phyloP scores from a whole-genome alignment of 2,113 vertebrate species.

The Eublepharis macularius region DNA sequence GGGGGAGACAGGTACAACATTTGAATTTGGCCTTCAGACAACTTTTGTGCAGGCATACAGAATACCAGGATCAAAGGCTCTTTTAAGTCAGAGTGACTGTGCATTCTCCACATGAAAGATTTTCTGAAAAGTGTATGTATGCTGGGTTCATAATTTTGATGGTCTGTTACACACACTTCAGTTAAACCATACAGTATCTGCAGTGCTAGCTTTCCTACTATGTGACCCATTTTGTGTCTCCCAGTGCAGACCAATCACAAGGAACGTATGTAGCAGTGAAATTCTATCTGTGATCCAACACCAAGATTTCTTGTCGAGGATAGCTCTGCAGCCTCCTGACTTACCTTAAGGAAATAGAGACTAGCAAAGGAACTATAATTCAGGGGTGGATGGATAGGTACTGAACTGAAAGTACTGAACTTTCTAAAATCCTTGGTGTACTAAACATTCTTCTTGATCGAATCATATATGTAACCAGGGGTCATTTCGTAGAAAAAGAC shows the following conservation, averaged over 20 bases:
- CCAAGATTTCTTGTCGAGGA: neutral
- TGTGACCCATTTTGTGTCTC: neutral
- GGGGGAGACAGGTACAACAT: neutral
- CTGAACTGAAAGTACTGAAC: neutral
- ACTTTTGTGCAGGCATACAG: neutral
- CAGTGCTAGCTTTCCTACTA: neutral
- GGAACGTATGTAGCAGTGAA: neutral
- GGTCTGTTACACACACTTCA: neutral
- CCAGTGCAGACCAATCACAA: neutral
- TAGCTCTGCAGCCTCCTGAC: neutral
- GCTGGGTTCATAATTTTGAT: neutral
- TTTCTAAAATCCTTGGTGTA: neutral
- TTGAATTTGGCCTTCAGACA: neutral
- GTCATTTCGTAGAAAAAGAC: no score
- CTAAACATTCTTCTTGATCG: neutral
- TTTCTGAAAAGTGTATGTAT: neutral
- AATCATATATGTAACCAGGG: accelerated
- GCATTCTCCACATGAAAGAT: neutral
- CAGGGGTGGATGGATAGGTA: neutral
- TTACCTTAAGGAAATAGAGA: neutral
- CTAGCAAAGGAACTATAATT: neutral
- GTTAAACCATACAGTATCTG: neutral
- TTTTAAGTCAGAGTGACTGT: neutral
- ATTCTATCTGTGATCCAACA: neutral
- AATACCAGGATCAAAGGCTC: neutral